These are phyloP conservation scores for Fulica atra DNA, from an alignment of 2,113 vertebrate genomes.

Conservation along the genomic window DNA sequence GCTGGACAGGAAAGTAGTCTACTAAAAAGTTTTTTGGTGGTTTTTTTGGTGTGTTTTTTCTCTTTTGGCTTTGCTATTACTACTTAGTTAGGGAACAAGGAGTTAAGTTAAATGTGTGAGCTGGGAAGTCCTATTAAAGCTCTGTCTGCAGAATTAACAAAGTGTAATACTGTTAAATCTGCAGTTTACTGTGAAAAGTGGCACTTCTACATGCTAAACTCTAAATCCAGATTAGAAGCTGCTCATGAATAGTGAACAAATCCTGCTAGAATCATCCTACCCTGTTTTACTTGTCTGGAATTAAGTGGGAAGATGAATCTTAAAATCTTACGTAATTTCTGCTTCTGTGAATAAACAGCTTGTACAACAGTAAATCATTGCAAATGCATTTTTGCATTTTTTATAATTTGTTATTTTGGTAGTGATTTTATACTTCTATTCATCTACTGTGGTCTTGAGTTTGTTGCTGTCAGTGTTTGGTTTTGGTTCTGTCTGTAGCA, in stretches of 20 bases:
- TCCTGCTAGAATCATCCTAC: neutral
- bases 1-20: neutral
- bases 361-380: neutral
- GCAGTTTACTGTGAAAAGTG: conserved; percentile 35
- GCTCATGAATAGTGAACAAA: conserved; percentile 8
- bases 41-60: too few species aligned
- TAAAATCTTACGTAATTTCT: neutral
- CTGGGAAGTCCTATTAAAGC: neutral
- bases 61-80: neutral
- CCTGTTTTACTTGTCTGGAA: neutral
- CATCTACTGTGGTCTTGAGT: neutral
- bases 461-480: neutral
- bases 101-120: neutral
- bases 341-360: neutral
- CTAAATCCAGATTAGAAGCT: conserved; percentile 60
- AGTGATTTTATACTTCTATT: neutral
- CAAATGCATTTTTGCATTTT: neutral
- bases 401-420: neutral
- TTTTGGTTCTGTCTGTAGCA: neutral
- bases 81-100: neutral
- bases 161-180: conserved; percentile 49
- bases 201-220: conserved; percentile 14
- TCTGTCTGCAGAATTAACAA: conserved; percentile 33
- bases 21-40: neutral
- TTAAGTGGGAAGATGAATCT: neutral